Percentiles rank a stretch among this genome's conserved stretches.
Evolutionary conservation across 1,140 invertebrate genomes (phyloP).

Genomic region (Drosophila lacertosa): DNA sequence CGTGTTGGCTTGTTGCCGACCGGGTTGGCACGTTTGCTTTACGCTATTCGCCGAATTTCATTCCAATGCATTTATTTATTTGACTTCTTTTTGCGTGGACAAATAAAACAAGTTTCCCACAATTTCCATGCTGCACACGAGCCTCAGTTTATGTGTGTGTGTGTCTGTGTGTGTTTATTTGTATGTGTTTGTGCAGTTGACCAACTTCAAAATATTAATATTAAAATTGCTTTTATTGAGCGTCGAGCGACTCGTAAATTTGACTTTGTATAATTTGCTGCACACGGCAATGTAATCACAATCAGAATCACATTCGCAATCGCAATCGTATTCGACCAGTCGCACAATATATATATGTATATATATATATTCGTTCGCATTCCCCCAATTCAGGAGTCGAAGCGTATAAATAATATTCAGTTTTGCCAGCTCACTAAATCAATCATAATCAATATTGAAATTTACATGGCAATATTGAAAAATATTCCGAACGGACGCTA

Average conservation of each 20-base stretch:
- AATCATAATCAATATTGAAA: constrained; percentile 74
- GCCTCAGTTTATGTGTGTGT: constrained; percentile 6
- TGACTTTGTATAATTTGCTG: constrained; percentile 65
- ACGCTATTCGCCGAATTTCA: constrained; percentile 42
- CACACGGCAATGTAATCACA: constrained; percentile 19
- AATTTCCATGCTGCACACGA: constrained; percentile 43
- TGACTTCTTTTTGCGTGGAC: constrained; percentile 50
- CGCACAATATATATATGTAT: too few species aligned
- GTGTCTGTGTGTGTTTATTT: constrained; percentile 23
- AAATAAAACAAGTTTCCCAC: constrained; percentile 28
- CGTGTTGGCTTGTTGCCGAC: constrained; percentile 40
- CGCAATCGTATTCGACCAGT: constrained; percentile 21
- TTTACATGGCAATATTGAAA: constrained; percentile 19
- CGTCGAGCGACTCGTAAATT: constrained; percentile 59
- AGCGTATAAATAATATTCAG: constrained; percentile 60
- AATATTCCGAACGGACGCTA: constrained; percentile 26
- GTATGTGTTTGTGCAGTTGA: constrained; percentile 13
- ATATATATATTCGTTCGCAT: constrained; percentile 31
- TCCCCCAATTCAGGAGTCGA: constrained; percentile 24
- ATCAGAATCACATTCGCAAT: too few species aligned
- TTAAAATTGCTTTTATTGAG: constrained; percentile 66
- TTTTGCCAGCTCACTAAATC: constrained; percentile 56
- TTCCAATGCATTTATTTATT: constrained; percentile 76
- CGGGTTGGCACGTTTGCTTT: constrained; percentile 49
- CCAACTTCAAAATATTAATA: constrained; percentile 70